These are phyloP conservation scores for Amyelois transitella DNA, from an alignment of 1,140 invertebrate genomes.

Conservation along the genomic window DNA sequence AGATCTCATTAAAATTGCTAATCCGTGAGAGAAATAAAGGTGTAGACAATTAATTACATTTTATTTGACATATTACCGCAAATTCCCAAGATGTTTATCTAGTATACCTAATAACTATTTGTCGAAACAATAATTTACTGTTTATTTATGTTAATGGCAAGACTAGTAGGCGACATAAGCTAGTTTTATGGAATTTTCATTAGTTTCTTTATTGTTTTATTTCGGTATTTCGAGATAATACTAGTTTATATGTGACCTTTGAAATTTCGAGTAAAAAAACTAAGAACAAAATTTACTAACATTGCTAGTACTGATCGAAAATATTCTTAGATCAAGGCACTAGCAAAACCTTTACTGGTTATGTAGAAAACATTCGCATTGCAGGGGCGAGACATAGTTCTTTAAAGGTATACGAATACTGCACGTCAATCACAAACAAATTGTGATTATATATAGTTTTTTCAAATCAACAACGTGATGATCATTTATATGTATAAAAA, in stretches of 20 bases:
- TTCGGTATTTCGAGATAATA: conserved; percentile 15
- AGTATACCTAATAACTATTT: conserved; percentile 58
- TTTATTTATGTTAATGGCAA: conserved; percentile 55
- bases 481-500: no score
- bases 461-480: no score
- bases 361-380: no score
- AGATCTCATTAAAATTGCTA: conserved; percentile 12
- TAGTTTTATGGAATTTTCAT: conserved; percentile 68
- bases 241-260: not conserved
- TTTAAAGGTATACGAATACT: no score
- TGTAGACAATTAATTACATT: conserved; percentile 51
- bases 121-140: conserved; percentile 63
- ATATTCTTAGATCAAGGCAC: no score
- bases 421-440: no score
- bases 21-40: conserved; percentile 31
- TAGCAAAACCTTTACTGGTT: no score
- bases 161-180: conserved; percentile 51
- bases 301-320: no score
- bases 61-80: conserved; percentile 58
- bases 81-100: conserved; percentile 56
- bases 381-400: no score
- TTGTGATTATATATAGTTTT: no score
- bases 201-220: conserved; percentile 60
- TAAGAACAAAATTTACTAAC: not conserved
- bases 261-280: not conserved